These are phyloP conservation scores for Harmothoe impar DNA, from an alignment of 2,888 invertebrate genomes.

Conservation along the genomic window DNA sequence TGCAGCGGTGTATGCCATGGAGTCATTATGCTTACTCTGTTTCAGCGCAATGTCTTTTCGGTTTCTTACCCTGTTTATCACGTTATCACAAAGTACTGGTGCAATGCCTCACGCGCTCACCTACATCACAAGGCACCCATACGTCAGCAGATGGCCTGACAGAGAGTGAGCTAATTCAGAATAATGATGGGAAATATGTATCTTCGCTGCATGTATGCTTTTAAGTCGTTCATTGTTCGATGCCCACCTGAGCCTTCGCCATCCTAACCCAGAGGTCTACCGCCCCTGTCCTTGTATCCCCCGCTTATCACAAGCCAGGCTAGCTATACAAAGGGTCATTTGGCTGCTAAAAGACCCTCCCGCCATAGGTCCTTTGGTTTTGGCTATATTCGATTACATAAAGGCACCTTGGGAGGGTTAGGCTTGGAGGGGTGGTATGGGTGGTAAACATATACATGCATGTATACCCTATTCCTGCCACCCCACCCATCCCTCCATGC, in stretches of 20 bases:
- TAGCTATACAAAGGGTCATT: constrained; percentile 10
- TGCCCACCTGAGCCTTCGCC: neutral
- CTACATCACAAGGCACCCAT: too few species aligned
- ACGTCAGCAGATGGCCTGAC: constrained; percentile 13
- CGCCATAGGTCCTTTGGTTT: constrained; percentile 12
- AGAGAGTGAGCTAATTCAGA: neutral
- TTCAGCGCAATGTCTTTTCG: too few species aligned
- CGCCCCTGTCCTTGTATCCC: neutral
- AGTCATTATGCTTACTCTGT: too few species aligned
- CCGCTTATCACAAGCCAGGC: neutral
- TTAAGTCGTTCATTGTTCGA: neutral
- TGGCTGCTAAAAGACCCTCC: neutral
- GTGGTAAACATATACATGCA: too few species aligned
- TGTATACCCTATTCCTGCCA: neutral
- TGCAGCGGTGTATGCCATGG: too few species aligned
- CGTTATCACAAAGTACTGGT: too few species aligned
- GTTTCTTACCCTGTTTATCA: too few species aligned
- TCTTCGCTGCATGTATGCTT: neutral
- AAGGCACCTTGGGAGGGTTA: neutral
- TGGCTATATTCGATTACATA: constrained; percentile 43
- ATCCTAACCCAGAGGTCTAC: neutral
- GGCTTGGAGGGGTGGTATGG: neutral
- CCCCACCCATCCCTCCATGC: neutral
- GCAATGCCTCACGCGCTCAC: too few species aligned
- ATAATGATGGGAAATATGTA: constrained; percentile 7